phyloP scores from a whole-genome alignment of 2,113 vertebrate genomes.

The Eclectus roratus region DNA sequence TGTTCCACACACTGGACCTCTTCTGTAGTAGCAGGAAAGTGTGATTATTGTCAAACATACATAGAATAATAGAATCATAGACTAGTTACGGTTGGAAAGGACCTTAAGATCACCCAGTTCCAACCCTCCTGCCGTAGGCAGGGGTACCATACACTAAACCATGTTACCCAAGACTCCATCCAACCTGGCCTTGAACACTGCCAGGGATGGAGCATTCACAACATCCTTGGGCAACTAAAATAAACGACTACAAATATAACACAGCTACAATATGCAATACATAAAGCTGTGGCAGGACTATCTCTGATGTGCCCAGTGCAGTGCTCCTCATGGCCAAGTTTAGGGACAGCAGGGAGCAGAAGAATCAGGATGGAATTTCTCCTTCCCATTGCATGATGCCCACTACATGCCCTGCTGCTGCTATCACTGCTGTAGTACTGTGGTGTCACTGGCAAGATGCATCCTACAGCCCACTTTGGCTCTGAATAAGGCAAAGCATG shows the following conservation, averaged over 20 bases:
- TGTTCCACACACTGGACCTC: not conserved
- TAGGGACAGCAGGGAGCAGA: not conserved
- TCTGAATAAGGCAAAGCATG: not conserved
- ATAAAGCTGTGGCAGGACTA: not conserved
- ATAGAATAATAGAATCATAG: not conserved
- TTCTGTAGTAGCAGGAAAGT: not conserved
- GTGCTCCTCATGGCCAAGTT: rapidly evolving
- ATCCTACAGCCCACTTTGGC: not conserved
- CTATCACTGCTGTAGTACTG: not conserved
- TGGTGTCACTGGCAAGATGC: not conserved
- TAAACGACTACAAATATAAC: not conserved
- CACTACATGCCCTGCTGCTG: not conserved
- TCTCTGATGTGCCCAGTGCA: not conserved
- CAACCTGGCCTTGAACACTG: not conserved
- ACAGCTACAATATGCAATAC: not conserved
- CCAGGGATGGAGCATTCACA: not conserved
- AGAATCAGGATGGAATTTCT: rapidly evolving
- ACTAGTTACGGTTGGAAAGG: not conserved
- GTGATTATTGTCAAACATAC: not conserved
- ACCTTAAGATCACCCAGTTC: not conserved
- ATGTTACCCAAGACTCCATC: not conserved
- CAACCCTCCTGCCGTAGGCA: not conserved
- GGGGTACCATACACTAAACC: not conserved
- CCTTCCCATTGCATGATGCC: not conserved
- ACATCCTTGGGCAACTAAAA: not conserved